phyloP scores from a whole-genome alignment of 1,140 invertebrate genomes.

The Metaphire vulgaris region DNA sequence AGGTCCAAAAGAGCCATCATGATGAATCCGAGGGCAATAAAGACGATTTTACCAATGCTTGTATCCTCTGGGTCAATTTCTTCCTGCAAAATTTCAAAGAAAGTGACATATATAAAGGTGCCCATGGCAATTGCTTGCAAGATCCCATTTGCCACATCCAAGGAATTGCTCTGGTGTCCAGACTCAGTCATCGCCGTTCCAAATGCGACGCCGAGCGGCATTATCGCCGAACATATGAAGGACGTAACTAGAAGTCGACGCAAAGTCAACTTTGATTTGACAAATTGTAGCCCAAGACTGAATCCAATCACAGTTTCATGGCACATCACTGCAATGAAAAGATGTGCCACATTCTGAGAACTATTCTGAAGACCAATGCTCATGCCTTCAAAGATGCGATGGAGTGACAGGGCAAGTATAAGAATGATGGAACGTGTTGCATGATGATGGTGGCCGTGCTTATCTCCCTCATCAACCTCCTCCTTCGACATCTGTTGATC shows the following conservation, averaged over 20 bases:
- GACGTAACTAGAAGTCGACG: slow-evolving; percentile 18
- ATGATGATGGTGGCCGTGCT: slow-evolving; percentile 33
- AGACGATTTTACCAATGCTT: slow-evolving; percentile 21
- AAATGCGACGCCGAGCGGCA: slow-evolving; percentile 60
- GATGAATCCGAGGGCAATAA: slow-evolving; percentile 20
- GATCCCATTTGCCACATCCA: slow-evolving; percentile 53
- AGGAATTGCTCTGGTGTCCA: slow-evolving; percentile 33
- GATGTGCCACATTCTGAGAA: slow-evolving; percentile 37
- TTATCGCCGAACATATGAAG: slow-evolving; percentile 59
- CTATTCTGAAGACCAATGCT: slow-evolving; percentile 51
- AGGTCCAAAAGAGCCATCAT: slow-evolving; percentile 25
- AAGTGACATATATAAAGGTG: slow-evolving; percentile 83
- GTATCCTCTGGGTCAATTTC: slow-evolving; percentile 41
- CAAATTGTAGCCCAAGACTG: slow-evolving; percentile 51
- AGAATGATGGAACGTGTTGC: slow-evolving; percentile 43
- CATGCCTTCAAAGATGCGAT: slow-evolving; percentile 54
- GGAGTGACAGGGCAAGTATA: slow-evolving; percentile 49
- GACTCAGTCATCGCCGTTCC: slow-evolving; percentile 57
- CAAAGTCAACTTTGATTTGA: slow-evolving; percentile 39
- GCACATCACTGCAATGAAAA: slow-evolving; percentile 51
- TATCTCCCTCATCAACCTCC: not conserved
- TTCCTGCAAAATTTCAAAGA: slow-evolving; percentile 76
- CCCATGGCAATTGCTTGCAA: slow-evolving; percentile 71
- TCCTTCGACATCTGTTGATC: slow-evolving; percentile 2
- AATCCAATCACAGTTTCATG: slow-evolving; percentile 52